A percentile compares a stretch with the other conserved stretches of the same genome.
Evolutionary conservation across 2,797 vertebrate genomes (phyloP).

Genomic region (Gallinago stenura): DNA sequence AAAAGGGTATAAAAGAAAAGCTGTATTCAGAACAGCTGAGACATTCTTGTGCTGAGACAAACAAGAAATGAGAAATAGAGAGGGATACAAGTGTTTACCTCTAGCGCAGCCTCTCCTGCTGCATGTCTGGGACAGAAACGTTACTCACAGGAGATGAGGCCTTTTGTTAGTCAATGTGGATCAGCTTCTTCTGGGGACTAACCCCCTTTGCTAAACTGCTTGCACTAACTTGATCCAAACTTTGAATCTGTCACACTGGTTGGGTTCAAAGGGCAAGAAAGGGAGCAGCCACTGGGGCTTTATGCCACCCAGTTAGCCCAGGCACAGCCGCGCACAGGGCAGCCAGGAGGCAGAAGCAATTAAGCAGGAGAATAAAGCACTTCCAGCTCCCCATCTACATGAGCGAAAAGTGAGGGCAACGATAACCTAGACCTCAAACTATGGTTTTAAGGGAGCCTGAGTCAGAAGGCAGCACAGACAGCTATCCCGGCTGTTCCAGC

Average conservation of each 20-base stretch:
- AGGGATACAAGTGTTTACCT: neutral
- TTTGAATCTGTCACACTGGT: neutral
- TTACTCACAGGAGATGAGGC: neutral
- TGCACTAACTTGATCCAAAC: neutral
- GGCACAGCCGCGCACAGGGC: rapidly evolving
- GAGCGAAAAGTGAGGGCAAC: neutral
- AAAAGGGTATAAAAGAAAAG: neutral
- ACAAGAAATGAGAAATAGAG: neutral
- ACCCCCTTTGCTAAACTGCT: neutral
- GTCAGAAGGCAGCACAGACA: neutral
- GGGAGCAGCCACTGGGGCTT: neutral
- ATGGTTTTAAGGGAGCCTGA: rapidly evolving
- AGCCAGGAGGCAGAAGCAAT: neutral
- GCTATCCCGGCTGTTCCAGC: neutral
- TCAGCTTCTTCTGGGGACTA: neutral
- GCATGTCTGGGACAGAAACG: rapidly evolving
- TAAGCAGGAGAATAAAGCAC: neutral
- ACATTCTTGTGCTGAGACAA: neutral
- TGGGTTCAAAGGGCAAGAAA: neutral
- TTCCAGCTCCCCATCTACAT: neutral
- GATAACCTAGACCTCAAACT: neutral
- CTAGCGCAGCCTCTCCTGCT: neutral
- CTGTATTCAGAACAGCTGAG: neutral
- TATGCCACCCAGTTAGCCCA: neutral
- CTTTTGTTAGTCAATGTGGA: neutral